A percentile compares a stretch with the other conserved stretches of the same genome.
phyloP scores from a whole-genome alignment of 2,888 invertebrate genomes.

The Drymonia ruficornis region DNA sequence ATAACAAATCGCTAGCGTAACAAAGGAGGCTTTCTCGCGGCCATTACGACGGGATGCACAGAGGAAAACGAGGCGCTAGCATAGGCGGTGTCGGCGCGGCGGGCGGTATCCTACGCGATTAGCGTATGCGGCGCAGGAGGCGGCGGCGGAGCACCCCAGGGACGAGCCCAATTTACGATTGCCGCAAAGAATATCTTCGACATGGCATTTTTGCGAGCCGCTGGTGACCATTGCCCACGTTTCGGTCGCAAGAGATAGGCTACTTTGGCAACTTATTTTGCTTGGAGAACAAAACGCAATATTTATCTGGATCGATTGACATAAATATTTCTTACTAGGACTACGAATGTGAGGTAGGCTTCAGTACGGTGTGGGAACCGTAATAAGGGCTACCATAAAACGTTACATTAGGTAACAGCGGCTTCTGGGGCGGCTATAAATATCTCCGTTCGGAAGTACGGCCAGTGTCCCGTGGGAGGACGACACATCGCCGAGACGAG shows the following conservation, averaged over 20 bases:
- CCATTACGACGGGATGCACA: conserved; percentile 77
- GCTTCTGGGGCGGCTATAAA: conserved; percentile 84
- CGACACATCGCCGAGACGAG: conserved; percentile 70
- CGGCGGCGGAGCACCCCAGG: conserved; percentile 52
- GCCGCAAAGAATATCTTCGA: conserved; percentile 80
- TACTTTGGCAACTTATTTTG: conserved; percentile 42
- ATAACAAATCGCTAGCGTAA: conserved; percentile 80
- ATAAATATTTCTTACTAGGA: conserved; percentile 60
- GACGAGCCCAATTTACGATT: conserved; percentile 76
- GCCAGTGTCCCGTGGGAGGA: conserved; percentile 80
- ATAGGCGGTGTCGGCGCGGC: conserved; percentile 45
- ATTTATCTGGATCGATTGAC: conserved; percentile 56
- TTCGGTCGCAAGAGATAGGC: conserved; percentile 25
- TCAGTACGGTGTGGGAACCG: conserved; percentile 70
- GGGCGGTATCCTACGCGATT: conserved; percentile 62
- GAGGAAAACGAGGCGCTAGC: conserved; percentile 60
- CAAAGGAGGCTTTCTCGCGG: conserved; percentile 82
- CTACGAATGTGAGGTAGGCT: conserved; percentile 53
- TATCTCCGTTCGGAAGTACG: conserved; percentile 83
- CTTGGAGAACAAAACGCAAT: conserved; percentile 38
- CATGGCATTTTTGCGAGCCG: conserved; percentile 68
- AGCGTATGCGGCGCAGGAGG: conserved; percentile 70
- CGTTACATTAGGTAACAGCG: conserved; percentile 83
- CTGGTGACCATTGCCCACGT: conserved; percentile 59
- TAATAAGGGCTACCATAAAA: conserved; percentile 84